These are phyloP conservation scores for Charanyca ferruginea DNA, from an alignment of 2,888 invertebrate genomes.

Conservation along the genomic window DNA sequence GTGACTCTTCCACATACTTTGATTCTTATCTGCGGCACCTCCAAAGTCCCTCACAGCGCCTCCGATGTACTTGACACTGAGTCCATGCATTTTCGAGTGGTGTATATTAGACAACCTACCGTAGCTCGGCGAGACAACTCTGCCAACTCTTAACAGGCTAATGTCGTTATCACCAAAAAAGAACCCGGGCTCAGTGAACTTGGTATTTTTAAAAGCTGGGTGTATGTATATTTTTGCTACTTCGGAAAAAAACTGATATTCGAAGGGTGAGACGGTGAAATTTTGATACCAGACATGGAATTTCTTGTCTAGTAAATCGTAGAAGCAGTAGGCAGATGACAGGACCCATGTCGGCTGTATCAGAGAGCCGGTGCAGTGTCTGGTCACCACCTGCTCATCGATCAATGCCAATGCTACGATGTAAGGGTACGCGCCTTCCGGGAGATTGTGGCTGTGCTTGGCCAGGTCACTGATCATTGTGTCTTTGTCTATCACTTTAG, in stretches of 20 bases:
- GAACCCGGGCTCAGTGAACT: slow-evolving; percentile 27
- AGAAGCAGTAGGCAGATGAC: slow-evolving; percentile 42
- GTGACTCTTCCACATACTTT: neutral
- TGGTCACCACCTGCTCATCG: slow-evolving; percentile 26
- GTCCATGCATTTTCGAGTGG: slow-evolving; percentile 43
- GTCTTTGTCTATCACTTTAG: neutral
- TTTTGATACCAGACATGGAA: slow-evolving; percentile 50
- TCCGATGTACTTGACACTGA: slow-evolving; percentile 44
- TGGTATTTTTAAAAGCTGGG: slow-evolving; percentile 17
- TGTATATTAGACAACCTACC: slow-evolving; percentile 41
- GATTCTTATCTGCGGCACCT: neutral
- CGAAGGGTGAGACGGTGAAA: slow-evolving; percentile 34
- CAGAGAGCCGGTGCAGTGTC: slow-evolving; percentile 45
- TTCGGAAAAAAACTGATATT: slow-evolving; percentile 20
- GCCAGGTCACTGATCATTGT: neutral
- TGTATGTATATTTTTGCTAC: slow-evolving; percentile 41
- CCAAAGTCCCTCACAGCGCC: neutral
- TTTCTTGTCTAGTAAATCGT: slow-evolving; percentile 26
- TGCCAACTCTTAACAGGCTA: slow-evolving; percentile 30
- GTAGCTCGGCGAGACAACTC: slow-evolving; percentile 3
- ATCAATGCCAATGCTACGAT: slow-evolving; percentile 18
- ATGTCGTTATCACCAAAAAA: slow-evolving; percentile 52
- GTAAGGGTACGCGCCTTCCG: slow-evolving; percentile 20
- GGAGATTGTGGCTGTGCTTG: slow-evolving; percentile 29
- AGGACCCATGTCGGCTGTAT: slow-evolving; percentile 40